phyloP scores from a whole-genome alignment of 92 coral and sea anemone species.

The Metridium senile region DNA sequence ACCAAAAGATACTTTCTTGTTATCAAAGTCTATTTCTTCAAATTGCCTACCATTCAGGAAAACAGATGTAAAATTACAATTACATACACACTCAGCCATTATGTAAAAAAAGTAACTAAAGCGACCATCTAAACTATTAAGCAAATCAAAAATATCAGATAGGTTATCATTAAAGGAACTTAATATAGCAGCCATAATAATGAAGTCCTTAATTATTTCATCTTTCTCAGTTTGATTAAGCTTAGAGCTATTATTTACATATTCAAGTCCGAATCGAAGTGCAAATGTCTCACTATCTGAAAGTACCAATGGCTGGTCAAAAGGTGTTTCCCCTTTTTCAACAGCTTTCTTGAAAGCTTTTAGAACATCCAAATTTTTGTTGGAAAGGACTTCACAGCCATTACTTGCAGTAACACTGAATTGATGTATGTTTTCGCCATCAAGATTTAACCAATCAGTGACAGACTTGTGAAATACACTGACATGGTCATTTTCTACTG shows the following conservation, averaged over 20 bases:
- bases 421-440: not conserved
- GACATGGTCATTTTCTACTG: slow-evolving; percentile 19
- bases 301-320: not conserved
- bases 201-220: not conserved
- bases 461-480: slow-evolving; percentile 12
- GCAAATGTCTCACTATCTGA: slow-evolving; percentile 5
- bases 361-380: slow-evolving; percentile 6
- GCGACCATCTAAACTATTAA: too few species aligned
- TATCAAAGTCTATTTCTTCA: too few species aligned
- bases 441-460: slow-evolving; percentile 1
- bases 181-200: not conserved
- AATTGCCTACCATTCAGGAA: too few species aligned
- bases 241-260: not conserved
- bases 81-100: too few species aligned
- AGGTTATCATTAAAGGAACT: too few species aligned
- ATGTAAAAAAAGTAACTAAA: too few species aligned
- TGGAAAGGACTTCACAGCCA: slow-evolving; percentile 1
- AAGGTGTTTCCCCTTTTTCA: not conserved
- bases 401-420: slow-evolving; percentile 6
- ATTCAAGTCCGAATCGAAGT: not conserved
- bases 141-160: too few species aligned
- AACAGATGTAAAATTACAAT: too few species aligned
- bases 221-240: not conserved
- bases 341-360: slow-evolving; percentile 2
- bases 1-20: too few species aligned